Base-by-base conservation (phyloP, 2,888 invertebrate species). In the Acleris sparsana region DNA sequence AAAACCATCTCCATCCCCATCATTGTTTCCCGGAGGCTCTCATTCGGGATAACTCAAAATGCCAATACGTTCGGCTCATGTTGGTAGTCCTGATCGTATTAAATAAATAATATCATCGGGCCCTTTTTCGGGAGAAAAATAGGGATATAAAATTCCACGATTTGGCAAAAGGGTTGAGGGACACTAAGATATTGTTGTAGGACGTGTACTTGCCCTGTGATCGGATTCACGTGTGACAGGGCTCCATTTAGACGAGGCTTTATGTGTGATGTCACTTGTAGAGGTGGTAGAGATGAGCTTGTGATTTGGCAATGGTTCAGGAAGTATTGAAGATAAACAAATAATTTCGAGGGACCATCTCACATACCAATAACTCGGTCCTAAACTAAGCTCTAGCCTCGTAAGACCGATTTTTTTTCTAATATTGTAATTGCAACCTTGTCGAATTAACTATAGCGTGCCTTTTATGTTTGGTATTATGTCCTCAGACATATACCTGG, bases 41-140 rank as follows among this genome's bases (percentile, higher is more conserved):
- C 46, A 43, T 46, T 57, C 57, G 43, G 51, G 44, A 65, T 65
- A 61, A 55, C 60, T 65, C 60, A 56, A 60, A 60, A 65, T 58
- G 55, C 55, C 65, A 61, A 65, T 66, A 57, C 33, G 63, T 46
- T 59, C 53, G 55, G 59, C 53, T 57, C 56, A 56, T 66, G 57
- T 66, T 53, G 57, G 62, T 64, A 64, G 53, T 62, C 65, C 65
- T 60, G 66, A 66, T 62, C 66, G 66, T 66, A 66, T 66, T 66
- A 62, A 66, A 66, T 66, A 66, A 66, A 66, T 66, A 66, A 66
- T 66, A 66, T 66, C 61, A 66, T 66, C 66, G 61, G 66, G 57
- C 61, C 62, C 61, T 61, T 61, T 39, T 51, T 20, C 49, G 29
- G 48, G 57, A 66, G 66, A 66, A 48, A 66, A 66, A 66, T 62